Conservation (phyloP, 2,113 vertebrate genomes). For the Thalassarche chlororhynchos region DNA sequence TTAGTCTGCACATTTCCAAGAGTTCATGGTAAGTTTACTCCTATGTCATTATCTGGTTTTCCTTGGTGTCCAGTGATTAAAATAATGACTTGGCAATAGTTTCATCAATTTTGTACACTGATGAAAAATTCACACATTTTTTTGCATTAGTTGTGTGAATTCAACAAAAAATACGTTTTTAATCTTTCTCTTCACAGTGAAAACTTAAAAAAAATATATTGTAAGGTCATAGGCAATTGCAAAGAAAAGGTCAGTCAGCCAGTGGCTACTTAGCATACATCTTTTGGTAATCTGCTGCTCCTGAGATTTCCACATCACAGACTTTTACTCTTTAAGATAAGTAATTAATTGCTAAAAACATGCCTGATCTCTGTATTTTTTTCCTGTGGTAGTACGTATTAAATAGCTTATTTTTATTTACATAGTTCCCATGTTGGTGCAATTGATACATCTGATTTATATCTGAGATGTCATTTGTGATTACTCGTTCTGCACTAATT, state of each 20-base stretch:
- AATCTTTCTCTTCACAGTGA: background rate
- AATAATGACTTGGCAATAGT: background rate
- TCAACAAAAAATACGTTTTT: background rate
- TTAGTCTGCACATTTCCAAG: background rate
- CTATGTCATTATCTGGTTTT: background rate
- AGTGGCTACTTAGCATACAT: background rate
- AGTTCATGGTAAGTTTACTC: background rate
- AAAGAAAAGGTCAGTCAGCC: background rate
- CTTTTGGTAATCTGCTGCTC: background rate
- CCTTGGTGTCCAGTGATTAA: background rate
- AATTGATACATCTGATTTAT: constrained; percentile 34
- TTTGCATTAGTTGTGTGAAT: background rate
- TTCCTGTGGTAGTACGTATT: background rate
- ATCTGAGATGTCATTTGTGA: background rate
- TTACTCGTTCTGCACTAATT: constrained; percentile 4
- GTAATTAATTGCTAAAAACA: background rate
- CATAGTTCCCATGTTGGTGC: background rate
- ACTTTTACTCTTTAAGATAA: background rate
- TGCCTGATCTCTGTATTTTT: background rate
- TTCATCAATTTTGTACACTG: background rate
- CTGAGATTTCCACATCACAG: background rate
- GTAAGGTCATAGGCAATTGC: background rate
- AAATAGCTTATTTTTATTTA: constrained; percentile 23
- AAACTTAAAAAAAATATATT: background rate
- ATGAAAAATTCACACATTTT: background rate